These are phyloP conservation scores for Eurystomus glaucurus DNA, from an alignment of 2,797 vertebrate species.

Conservation along the genomic window DNA sequence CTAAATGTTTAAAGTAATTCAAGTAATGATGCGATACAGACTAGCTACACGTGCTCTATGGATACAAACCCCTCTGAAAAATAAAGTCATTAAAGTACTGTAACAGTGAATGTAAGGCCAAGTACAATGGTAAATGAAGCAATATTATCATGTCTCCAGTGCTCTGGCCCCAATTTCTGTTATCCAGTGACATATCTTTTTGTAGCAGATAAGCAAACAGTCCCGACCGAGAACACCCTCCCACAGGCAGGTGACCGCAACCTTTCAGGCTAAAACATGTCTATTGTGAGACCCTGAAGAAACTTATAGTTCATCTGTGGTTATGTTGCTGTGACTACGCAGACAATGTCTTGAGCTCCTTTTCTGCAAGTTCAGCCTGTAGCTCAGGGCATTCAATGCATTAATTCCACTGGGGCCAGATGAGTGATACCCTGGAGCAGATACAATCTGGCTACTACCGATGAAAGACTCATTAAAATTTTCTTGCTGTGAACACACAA, in stretches of 20 bases:
- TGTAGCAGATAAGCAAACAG: not conserved
- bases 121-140: not conserved
- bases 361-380: not conserved
- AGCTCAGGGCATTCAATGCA: not conserved
- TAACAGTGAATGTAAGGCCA: not conserved
- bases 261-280: not conserved
- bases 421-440: slow-evolving; percentile 40
- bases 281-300: not conserved
- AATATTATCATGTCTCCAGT: not conserved
- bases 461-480: slow-evolving; percentile 58
- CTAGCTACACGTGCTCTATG: not conserved
- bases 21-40: not conserved
- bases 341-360: not conserved
- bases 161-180: not conserved
- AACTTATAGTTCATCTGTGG: not conserved
- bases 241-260: not conserved
- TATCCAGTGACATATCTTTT: not conserved
- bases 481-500: slow-evolving; percentile 38
- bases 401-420: slow-evolving; percentile 55
- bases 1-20: not conserved
- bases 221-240: not conserved
- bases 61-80: not conserved
- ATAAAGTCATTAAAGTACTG: not conserved
- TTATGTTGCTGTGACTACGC: slow-evolving; percentile 15
- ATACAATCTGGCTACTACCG: slow-evolving; percentile 20